Percentiles rank a stretch among this genome's conserved stretches.
phyloP scores from a whole-genome alignment of 2,797 vertebrate species.

The Eulemur coronatus region DNA sequence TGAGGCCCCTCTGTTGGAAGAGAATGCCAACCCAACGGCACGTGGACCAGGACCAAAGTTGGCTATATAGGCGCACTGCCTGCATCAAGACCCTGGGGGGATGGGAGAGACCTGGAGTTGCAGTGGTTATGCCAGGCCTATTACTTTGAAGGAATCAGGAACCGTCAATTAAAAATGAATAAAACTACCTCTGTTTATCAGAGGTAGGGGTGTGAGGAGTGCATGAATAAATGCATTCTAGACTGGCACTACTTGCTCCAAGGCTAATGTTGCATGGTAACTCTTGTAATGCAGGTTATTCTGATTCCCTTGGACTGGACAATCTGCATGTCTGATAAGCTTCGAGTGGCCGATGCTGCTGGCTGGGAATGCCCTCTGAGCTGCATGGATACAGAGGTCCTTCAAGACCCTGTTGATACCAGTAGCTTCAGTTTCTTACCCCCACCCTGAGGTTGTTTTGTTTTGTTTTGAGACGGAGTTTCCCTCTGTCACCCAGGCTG shows the following conservation, averaged over 20 bases:
- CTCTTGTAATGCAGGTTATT: neutral
- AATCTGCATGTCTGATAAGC: neutral
- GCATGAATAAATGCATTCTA: too few relatives aligned
- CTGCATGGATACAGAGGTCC: neutral
- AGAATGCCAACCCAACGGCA: neutral
- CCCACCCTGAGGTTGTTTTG: too few relatives aligned
- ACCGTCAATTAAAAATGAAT: neutral
- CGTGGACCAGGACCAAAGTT: fast-evolving
- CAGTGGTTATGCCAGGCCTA: neutral
- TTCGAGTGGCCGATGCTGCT: neutral
- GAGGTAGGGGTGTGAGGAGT: neutral
- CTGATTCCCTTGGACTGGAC: neutral
- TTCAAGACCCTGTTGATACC: neutral
- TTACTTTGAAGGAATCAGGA: neutral
- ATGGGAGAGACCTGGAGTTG: neutral
- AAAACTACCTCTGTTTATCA: neutral
- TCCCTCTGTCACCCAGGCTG: too few relatives aligned
- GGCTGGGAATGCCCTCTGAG: neutral
- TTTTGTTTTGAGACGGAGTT: too few relatives aligned
- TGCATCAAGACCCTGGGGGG: neutral
- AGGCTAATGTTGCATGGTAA: neutral
- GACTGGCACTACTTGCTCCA: neutral
- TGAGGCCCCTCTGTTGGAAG: neutral
- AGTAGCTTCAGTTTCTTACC: neutral
- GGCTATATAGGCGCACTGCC: neutral